Percentiles rank a stretch among this genome's conserved stretches.
These are phyloP conservation scores for Rhinolophus sinicus DNA, from an alignment of 2,113 vertebrate genomes.

Conservation along the genomic window DNA sequence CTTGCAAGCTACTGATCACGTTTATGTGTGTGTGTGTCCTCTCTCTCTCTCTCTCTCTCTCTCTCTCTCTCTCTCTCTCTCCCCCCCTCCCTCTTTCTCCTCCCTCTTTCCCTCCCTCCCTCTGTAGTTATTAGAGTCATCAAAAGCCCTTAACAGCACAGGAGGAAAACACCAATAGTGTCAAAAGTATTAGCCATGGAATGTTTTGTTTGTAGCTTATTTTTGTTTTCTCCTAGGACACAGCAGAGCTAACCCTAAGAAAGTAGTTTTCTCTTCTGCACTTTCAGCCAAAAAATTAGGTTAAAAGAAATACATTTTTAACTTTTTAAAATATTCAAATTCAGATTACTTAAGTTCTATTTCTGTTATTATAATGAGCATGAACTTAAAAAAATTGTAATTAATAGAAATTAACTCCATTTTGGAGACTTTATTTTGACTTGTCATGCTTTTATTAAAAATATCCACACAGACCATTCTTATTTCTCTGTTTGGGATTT, in stretches of 20 bases:
- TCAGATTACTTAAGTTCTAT: background rate
- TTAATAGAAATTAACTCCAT: background rate
- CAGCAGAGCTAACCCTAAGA: background rate
- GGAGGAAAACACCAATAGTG: background rate
- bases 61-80: too few relatives aligned
- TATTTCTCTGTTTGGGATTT: background rate
- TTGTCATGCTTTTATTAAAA: constrained; percentile 5
- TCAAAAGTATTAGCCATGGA: background rate
- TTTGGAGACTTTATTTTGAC: constrained; percentile 15
- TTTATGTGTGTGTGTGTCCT: background rate
- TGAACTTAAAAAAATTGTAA: background rate
- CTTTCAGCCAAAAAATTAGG: background rate
- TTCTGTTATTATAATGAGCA: background rate
- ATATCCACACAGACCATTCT: background rate
- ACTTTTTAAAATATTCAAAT: constrained; percentile 30
- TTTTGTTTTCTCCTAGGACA: background rate
- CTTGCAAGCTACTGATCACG: background rate
- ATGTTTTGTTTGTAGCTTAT: background rate
- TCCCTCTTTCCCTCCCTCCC: too few relatives aligned
- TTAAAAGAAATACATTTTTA: constrained; percentile 17
- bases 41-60: background rate
- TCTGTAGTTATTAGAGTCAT: background rate
- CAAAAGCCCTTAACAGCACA: background rate
- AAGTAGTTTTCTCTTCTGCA: background rate
- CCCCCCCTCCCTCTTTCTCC: background rate